phyloP scores from a whole-genome alignment of 1,140 invertebrate genomes.

The Drosophila sechellia region DNA sequence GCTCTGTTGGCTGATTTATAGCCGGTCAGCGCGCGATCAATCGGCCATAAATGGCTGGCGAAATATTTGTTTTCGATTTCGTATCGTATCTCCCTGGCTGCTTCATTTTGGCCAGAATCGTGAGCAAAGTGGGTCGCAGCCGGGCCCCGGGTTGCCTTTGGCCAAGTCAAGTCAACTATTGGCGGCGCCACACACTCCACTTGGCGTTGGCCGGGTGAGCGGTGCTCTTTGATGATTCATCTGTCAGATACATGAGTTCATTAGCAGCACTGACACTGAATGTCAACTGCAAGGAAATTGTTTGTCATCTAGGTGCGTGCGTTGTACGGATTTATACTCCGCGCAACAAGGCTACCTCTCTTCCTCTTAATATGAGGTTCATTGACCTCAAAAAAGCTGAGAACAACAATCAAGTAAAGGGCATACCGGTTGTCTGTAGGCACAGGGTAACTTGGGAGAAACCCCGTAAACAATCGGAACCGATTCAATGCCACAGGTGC shows the following conservation, averaged over 20 bases:
- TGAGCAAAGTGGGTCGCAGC: conserved; percentile 72
- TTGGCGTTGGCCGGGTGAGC: conserved; percentile 30
- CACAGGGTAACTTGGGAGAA: no score
- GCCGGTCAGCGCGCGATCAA: conserved; percentile 44
- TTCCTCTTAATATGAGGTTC: no score
- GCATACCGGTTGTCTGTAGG: no score
- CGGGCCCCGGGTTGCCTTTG: conserved; percentile 34
- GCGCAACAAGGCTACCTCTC: no score
- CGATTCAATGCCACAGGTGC: no score
- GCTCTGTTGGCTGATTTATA: conserved; percentile 61
- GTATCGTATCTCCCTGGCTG: conserved; percentile 18
- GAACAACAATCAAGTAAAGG: no score
- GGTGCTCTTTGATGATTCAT: conserved; percentile 71
- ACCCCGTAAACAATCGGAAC: no score
- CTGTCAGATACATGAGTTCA: conserved; percentile 81
- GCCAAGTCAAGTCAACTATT: conserved; percentile 57
- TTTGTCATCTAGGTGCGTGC: conserved; percentile 50
- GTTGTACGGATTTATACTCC: no score
- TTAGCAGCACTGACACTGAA: conserved; percentile 77
- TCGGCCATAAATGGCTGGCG: conserved; percentile 39
- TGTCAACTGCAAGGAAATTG: conserved; percentile 82
- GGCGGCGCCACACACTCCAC: conserved; percentile 72
- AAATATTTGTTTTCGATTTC: conserved; percentile 37
- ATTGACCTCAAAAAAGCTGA: no score
- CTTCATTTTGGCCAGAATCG: conserved; percentile 66